Conservation (phyloP, 2,113 vertebrate genomes). For the Pungitius pungitius region DNA sequence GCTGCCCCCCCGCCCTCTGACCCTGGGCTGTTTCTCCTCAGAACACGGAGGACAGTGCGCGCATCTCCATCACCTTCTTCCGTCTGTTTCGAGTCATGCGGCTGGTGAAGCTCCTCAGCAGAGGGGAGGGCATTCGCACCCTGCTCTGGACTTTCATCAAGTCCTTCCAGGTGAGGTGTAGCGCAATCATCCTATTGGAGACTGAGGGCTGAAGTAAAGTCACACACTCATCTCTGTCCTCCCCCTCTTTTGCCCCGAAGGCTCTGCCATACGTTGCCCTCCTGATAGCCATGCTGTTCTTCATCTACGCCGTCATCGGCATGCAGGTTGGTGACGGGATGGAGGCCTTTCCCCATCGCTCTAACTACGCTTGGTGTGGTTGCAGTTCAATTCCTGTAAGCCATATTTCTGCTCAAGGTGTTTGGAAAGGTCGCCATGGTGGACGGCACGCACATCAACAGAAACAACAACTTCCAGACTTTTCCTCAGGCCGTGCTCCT, state of each 20-base stretch:
- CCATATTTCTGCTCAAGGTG: conserved; percentile 79
- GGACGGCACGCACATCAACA: conserved; percentile 95
- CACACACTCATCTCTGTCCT: not conserved
- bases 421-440: conserved; percentile 99
- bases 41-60: conserved; percentile 97
- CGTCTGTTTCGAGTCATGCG: conserved; percentile 99
- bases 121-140: conserved; percentile 97
- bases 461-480: conserved; percentile 99
- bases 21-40: conserved; percentile 79
- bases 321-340: conserved; percentile 89
- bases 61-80: conserved; percentile 99
- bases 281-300: conserved; percentile 98
- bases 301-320: conserved; percentile 99
- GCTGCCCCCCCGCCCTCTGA: conserved; percentile 71
- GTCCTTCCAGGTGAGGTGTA: conserved; percentile 92
- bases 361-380: not conserved
- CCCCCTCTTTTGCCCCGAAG: conserved; percentile 70
- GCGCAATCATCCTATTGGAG: not conserved
- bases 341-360: not conserved
- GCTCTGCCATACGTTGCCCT: conserved; percentile 96
- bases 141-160: conserved; percentile 99
- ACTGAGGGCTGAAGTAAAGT: not conserved
- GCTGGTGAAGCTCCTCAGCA: conserved; percentile 97
- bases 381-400: not conserved
- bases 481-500: conserved; percentile 96